Conservation (phyloP, 2,888 invertebrate genomes). For the Eupithecia tripunctaria region DNA sequence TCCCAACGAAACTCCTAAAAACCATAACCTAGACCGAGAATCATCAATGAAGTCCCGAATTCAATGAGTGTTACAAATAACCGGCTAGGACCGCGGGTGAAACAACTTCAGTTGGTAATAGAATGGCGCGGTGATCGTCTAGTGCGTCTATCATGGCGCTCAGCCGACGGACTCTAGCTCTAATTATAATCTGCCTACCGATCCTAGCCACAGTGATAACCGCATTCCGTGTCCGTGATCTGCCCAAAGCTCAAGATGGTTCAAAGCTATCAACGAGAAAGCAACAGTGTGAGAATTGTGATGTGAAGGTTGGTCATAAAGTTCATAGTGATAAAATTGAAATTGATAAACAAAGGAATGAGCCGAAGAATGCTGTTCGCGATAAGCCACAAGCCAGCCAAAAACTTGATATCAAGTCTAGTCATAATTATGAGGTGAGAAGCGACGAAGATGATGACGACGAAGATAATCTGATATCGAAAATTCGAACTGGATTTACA, state of each 20-base stretch:
- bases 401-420: slow-evolving; percentile 55
- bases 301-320: slow-evolving; percentile 69
- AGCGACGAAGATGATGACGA: slow-evolving; percentile 61
- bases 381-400: slow-evolving; percentile 62
- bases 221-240: slow-evolving; percentile 82
- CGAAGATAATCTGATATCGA: slow-evolving; percentile 46
- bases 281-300: slow-evolving; percentile 75
- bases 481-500: slow-evolving; percentile 51
- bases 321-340: slow-evolving; percentile 70
- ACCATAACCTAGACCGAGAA: slow-evolving; percentile 62
- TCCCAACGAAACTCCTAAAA: slow-evolving; percentile 64
- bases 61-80: slow-evolving; percentile 71
- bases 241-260: slow-evolving; percentile 62
- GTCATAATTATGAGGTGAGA: slow-evolving; percentile 54
- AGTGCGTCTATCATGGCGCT: slow-evolving; percentile 79
- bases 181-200: slow-evolving; percentile 75
- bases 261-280: slow-evolving; percentile 62
- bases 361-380: slow-evolving; percentile 62
- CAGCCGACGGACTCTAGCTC: slow-evolving; percentile 75
- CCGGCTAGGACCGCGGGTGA: slow-evolving; percentile 61
- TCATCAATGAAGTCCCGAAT: slow-evolving; percentile 69
- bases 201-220: slow-evolving; percentile 81
- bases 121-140: slow-evolving; percentile 79
- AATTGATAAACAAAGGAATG: slow-evolving; percentile 66
- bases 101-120: slow-evolving; percentile 69